Evolutionary conservation across 2,797 vertebrate species (phyloP), one percentile per base, ranked within the genome.

Genomic region (Pelodytes ibericus): DNA sequence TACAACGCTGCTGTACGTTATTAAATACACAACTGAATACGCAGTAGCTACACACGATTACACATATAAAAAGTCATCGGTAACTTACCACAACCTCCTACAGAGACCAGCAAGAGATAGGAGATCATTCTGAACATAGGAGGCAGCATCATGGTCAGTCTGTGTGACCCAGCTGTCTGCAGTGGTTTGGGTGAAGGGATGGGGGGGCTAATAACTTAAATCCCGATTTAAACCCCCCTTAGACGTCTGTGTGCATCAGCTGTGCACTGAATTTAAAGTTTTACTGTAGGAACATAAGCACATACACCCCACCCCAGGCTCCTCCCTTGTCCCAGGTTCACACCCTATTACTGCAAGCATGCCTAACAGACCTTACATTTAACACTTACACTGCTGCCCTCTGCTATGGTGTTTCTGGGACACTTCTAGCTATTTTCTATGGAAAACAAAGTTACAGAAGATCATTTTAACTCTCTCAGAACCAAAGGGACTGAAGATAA

Each of bases 281-380:
- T 41, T 10, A n/a, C 25, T 39, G 20, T 20, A 44, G 13, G 26
- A 58, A 9, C 59, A 39, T 57, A 60, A 59, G 16, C 44, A 8
- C 15, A 68, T 39, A 60, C 57, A 51, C 25, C 9, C 27, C 29
- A 29, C 18, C 24, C 26, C 41, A 27, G 22, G 29, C 75, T 77
- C 75, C 75, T 71, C 75, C 68, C 75, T 36, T 44, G 60, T 15
- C 36, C 61, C 60, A 13, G 26, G 68, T 77, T 77, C 75, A 77
- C 75, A 77, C 75, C 75, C 75, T 51, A 36, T 31, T 59, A 65
- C 33, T 77, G 29, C 49, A 65, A 24, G 36, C 60, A 65, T 71
- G 58, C 68, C 44, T 59, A 30, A 7, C 29, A 77, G 33, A 77
- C 51, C 65, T 57, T 30, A 6, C 15, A 29, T 33, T 47, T 47